phyloP scores from a whole-genome alignment of 1,140 invertebrate genomes.

The Dolichoris vasculosae region DNA sequence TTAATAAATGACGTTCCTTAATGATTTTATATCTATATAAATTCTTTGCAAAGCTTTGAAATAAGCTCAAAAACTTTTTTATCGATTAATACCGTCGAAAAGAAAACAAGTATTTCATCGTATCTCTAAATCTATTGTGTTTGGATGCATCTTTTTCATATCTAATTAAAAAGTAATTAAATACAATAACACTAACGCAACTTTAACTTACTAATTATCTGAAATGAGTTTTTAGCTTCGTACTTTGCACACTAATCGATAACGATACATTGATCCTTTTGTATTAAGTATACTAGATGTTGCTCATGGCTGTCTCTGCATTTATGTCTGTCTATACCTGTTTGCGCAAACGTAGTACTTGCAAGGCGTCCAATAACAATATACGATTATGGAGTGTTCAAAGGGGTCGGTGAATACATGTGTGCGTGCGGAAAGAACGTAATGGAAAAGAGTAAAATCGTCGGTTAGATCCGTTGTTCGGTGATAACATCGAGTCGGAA shows the following conservation, averaged over 20 bases:
- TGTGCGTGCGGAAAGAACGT: neutral
- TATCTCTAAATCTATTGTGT: neutral
- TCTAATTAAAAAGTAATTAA: too few relatives aligned
- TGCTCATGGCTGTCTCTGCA: neutral
- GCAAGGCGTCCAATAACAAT: neutral
- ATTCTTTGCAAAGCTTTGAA: neutral
- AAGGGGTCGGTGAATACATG: neutral
- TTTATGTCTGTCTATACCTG: neutral
- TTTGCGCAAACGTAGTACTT: neutral
- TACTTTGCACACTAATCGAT: neutral
- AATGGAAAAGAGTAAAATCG: constrained; percentile 24
- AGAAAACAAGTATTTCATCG: neutral
- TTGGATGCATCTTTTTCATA: neutral
- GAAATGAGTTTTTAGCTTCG: neutral
- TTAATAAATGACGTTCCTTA: neutral
- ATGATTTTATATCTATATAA: neutral
- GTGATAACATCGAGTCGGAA: constrained; percentile 21
- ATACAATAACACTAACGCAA: neutral
- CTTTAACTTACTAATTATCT: too few relatives aligned
- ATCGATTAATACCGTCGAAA: neutral
- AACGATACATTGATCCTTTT: neutral
- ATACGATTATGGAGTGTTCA: neutral
- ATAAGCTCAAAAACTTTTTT: too few relatives aligned
- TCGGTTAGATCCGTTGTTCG: neutral
- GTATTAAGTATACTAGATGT: neutral